Evolutionary conservation across 2,888 invertebrate genomes (phyloP), one percentile per base, ranked within the genome.

Genomic region (Amiota minor): DNA sequence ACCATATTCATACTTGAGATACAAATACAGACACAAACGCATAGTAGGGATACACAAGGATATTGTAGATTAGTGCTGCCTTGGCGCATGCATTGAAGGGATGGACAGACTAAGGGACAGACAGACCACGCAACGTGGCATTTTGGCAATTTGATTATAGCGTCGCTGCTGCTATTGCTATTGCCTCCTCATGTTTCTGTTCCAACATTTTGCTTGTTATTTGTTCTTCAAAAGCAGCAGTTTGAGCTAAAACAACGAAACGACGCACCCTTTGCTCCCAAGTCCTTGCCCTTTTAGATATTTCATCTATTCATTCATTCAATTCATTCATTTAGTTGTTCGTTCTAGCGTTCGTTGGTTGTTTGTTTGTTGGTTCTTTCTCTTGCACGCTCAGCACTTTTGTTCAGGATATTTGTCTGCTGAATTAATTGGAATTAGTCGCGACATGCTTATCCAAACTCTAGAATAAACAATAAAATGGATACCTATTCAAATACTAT

Each of bases 391-490:
- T 84, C 84, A 84, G 83, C 83, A 80, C 74, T 76, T 83, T 77
- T 76, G 80, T 83, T 83, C 71, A 81, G 83, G 80, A 83, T 85
- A 83, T 85, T 84, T 85, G 86, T 85, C 86, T 84, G 85, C 79
- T 80, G 83, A 85, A 84, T 85, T 85, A 85, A 85, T 85, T 85
- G 86, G 86, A 85, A 84, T 85, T 83, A 85, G 86, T 85, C 84
- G 85, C 85, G 85, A 85, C 85, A 82, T 85, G 83, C 85, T 83
- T 83, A 83, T 85, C 82, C 84, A 81, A 79, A 85, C 84, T 85
- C 84, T 78, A 83, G 84, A 83, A 85, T 83, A 83, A 83, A 83
- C 83, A 83, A 83, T 85, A 83, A 83, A 83, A 83, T 83, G 81
- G 83, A 83, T 83, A 83, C 83, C 83, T 83, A 83, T 81, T 83